phyloP scores from a whole-genome alignment of 35 echinoderm and acorn worm species.

The Anneissia japonica region DNA sequence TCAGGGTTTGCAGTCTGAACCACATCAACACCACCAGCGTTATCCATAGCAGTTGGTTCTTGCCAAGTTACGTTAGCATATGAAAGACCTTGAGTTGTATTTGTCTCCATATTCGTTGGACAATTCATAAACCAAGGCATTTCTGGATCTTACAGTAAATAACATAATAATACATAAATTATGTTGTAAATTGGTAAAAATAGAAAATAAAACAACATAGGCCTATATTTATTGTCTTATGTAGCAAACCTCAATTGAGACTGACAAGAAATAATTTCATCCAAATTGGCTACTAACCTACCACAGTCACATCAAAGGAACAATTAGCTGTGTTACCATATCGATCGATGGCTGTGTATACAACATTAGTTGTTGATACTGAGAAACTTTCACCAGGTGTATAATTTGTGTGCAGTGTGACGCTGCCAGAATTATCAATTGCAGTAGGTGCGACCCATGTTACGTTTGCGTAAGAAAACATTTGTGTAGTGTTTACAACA shows the following conservation, averaged over 20 bases:
- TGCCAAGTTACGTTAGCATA: no score
- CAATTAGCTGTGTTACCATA: not conserved
- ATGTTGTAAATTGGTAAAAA: no score
- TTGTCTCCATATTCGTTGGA: no score
- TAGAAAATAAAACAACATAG: not conserved
- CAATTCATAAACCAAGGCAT: no score
- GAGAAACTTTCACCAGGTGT: conserved; percentile 16
- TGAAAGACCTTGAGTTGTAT: no score
- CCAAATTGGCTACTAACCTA: not conserved
- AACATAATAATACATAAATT: no score
- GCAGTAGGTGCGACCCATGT: conserved; percentile 46
- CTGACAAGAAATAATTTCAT: not conserved
- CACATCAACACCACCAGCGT: no score
- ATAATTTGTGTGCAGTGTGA: conserved; percentile 11
- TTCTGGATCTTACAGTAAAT: no score
- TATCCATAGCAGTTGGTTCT: no score
- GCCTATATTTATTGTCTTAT: no score
- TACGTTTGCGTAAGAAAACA: not conserved
- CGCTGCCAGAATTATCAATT: conserved; percentile 33
- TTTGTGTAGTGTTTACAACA: not conserved
- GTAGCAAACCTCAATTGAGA: no score
- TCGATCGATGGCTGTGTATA: conserved; percentile 22
- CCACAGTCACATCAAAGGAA: not conserved
- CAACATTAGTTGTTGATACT: conserved; percentile 29
- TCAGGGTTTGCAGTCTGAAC: no score